Evolutionary conservation across 2,888 invertebrate species (phyloP).

Genomic region (Ornithoptera alexandrae): DNA sequence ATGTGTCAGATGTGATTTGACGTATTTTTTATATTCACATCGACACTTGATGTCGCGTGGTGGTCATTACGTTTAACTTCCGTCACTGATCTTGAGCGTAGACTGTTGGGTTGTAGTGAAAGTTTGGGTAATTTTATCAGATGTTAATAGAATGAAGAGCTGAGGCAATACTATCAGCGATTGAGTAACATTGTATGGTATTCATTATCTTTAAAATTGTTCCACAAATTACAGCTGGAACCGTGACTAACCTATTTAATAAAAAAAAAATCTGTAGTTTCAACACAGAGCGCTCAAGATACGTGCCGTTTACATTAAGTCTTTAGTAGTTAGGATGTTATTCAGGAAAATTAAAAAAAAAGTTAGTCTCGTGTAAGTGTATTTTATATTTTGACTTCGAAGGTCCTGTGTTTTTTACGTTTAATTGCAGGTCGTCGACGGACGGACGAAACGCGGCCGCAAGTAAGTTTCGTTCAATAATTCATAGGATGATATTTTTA

Average conservation of each 20-base stretch:
- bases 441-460: constrained; percentile 34
- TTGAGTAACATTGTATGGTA: no score
- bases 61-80: constrained; percentile 34
- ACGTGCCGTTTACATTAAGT: constrained; percentile 32
- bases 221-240: no score
- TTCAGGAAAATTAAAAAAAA: constrained; percentile 31
- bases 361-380: constrained; percentile 26
- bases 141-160: not conserved
- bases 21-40: constrained; percentile 39
- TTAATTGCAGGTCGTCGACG: constrained; percentile 38
- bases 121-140: not conserved
- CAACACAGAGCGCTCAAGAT: not conserved
- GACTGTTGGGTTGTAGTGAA: not conserved
- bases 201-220: no score
- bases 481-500: constrained; percentile 31
- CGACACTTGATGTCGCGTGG: constrained; percentile 42
- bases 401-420: constrained; percentile 36
- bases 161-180: not conserved
- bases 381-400: constrained; percentile 32
- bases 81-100: constrained; percentile 2
- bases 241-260: no score
- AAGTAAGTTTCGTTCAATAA: constrained; percentile 40
- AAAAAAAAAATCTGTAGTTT: not conserved
- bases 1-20: constrained; percentile 20
- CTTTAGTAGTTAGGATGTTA: constrained; percentile 33